Percentiles rank a stretch among this genome's conserved stretches.
phyloP scores from a whole-genome alignment of 1,140 invertebrate genomes.

The Hydropsyche tenuis region DNA sequence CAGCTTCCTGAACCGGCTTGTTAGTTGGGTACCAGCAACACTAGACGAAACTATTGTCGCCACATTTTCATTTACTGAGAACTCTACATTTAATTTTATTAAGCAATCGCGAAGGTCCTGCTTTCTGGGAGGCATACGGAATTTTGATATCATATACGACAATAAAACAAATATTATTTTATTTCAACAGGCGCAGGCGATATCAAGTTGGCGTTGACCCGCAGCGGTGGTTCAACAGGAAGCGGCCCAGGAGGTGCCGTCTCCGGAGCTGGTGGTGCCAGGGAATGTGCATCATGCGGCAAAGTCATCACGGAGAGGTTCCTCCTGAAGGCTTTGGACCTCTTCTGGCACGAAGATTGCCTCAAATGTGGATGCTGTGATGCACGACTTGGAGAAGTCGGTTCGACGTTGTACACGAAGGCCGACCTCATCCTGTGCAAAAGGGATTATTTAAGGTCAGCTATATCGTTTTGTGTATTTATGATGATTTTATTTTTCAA shows the following conservation, averaged over 20 bases:
- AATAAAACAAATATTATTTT: background rate
- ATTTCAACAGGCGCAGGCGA: conserved; percentile 57
- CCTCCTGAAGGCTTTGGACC: conserved; percentile 80
- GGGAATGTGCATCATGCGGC: conserved; percentile 79
- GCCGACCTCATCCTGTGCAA: conserved; percentile 92
- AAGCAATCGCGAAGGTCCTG: too few relatives aligned
- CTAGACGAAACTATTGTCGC: too few relatives aligned
- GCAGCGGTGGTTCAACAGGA: conserved; percentile 47
- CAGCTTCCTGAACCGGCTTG: too few relatives aligned
- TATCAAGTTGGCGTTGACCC: conserved; percentile 55
- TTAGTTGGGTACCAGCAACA: too few relatives aligned
- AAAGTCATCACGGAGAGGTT: conserved; percentile 79
- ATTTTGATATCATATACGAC: background rate
- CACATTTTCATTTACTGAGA: too few relatives aligned
- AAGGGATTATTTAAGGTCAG: conserved; percentile 90
- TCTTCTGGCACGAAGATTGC: conserved; percentile 95
- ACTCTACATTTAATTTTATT: too few relatives aligned
- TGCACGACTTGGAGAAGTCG: conserved; percentile 89
- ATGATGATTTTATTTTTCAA: too few relatives aligned
- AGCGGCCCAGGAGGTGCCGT: conserved; percentile 55
- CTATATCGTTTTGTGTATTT: background rate
- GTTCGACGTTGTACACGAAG: conserved; percentile 90
- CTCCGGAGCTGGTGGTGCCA: conserved; percentile 54
- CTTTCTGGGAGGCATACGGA: too few relatives aligned
- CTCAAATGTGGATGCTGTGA: conserved; percentile 93